phyloP scores from a whole-genome alignment of 2,888 invertebrate genomes.

The Laothoe populi region DNA sequence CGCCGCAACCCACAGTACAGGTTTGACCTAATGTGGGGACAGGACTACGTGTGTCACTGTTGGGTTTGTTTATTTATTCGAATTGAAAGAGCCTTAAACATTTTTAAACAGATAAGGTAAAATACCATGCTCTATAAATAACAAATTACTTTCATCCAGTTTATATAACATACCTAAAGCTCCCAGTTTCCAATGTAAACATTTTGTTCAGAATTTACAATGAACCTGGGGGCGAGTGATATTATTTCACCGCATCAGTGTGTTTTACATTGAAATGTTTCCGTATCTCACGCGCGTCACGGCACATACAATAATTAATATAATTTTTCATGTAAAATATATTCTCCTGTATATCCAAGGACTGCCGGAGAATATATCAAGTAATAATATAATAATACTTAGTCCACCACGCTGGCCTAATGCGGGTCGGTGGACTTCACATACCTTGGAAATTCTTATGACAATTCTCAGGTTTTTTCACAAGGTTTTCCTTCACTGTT shows the following conservation, averaged over 20 bases:
- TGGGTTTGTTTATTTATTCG: no score
- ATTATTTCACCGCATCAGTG: conserved; percentile 13
- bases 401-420: no score
- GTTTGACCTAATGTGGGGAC: no score
- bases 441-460: no score
- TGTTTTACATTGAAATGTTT: conserved; percentile 8
- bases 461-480: no score
- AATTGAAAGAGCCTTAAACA: no score
- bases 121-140: background rate
- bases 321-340: conserved; percentile 18
- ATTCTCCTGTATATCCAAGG: background rate
- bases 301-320: background rate
- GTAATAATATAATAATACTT: no score
- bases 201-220: conserved; percentile 9
- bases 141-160: background rate
- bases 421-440: no score
- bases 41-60: no score
- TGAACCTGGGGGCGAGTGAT: background rate
- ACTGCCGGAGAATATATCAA: conserved; percentile 8
- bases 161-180: background rate
- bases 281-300: conserved; percentile 1
- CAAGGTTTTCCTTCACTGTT: no score
- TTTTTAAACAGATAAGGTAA: no score
- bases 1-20: no score
- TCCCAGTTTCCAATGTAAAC: conserved; percentile 4